phyloP scores from a whole-genome alignment of 1,140 invertebrate genomes.

The Drosophila burlai region DNA sequence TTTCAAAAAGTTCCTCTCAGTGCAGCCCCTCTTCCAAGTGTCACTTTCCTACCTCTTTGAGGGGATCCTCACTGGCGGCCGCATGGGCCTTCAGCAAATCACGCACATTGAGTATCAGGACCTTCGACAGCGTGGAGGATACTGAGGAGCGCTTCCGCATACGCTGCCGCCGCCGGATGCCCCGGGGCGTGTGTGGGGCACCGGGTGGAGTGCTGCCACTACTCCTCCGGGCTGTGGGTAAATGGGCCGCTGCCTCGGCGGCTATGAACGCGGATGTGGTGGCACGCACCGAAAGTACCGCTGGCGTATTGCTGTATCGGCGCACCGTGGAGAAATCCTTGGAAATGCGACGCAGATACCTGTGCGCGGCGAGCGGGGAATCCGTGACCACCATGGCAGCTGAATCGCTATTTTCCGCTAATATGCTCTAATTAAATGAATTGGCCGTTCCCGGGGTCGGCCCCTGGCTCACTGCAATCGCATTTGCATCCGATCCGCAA shows the following conservation, averaged over 20 bases:
- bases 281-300: slow-evolving; percentile 14
- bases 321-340: slow-evolving; percentile 80
- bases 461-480: slow-evolving; percentile 2
- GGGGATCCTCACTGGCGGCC: slow-evolving; percentile 41
- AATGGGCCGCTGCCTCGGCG: slow-evolving; percentile 41
- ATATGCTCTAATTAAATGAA: slow-evolving; percentile 59
- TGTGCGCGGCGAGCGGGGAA: slow-evolving; percentile 69
- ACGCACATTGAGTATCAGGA: slow-evolving; percentile 83
- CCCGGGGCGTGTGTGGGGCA: slow-evolving; percentile 43
- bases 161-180: slow-evolving; percentile 69
- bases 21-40: background rate
- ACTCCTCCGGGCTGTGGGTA: slow-evolving; percentile 14
- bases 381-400: slow-evolving; percentile 63
- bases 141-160: slow-evolving; percentile 80
- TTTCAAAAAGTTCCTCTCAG: background rate
- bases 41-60: slow-evolving; percentile 56
- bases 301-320: slow-evolving; percentile 74
- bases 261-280: slow-evolving; percentile 34
- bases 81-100: slow-evolving; percentile 75
- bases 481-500: slow-evolving; percentile 32
- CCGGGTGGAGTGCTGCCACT: background rate
- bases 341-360: slow-evolving; percentile 78
- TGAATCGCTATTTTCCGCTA: slow-evolving; percentile 52
- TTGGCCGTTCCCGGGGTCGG: slow-evolving; percentile 18
- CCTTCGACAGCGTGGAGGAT: slow-evolving; percentile 82